Evolutionary conservation across 2,113 vertebrate species (phyloP).

Genomic region (Colinus virginianus): DNA sequence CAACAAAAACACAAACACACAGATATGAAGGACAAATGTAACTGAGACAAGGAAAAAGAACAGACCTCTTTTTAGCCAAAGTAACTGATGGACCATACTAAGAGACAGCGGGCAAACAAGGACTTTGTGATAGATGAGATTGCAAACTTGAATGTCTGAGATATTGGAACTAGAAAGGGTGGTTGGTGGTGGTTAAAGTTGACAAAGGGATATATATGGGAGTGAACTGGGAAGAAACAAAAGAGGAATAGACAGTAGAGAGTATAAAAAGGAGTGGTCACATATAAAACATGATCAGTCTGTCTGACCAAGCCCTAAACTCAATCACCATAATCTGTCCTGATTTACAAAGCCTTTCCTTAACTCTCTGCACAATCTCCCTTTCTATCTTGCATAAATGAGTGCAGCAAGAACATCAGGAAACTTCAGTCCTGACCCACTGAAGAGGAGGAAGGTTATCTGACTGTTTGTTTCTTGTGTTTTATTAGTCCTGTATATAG

Average conservation of each 20-base stretch:
- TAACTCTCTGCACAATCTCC: not conserved
- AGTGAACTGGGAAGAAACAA: not conserved
- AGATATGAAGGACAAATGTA: not conserved
- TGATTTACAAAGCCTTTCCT: not conserved
- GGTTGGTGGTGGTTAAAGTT: not conserved
- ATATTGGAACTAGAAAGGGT: not conserved
- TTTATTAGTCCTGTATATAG: not conserved
- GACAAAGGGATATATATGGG: not conserved
- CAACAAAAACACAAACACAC: not conserved
- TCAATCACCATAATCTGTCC: too few relatives aligned
- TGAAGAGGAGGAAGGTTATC: not conserved
- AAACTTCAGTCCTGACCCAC: not conserved
- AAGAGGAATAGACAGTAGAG: not conserved
- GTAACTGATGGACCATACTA: not conserved
- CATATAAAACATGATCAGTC: rapidly evolving
- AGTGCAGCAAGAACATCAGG: not conserved
- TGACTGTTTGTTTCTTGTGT: not conserved
- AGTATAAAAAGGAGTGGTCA: not conserved
- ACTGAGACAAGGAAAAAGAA: not conserved
- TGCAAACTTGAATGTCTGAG: rapidly evolving
- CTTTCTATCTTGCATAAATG: not conserved
- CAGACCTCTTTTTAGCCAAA: not conserved
- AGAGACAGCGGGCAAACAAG: not conserved
- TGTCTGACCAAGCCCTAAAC: rapidly evolving
- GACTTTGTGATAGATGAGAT: not conserved